Conservation (phyloP, 2,888 invertebrate genomes). For the Drosophila stalkeri region DNA sequence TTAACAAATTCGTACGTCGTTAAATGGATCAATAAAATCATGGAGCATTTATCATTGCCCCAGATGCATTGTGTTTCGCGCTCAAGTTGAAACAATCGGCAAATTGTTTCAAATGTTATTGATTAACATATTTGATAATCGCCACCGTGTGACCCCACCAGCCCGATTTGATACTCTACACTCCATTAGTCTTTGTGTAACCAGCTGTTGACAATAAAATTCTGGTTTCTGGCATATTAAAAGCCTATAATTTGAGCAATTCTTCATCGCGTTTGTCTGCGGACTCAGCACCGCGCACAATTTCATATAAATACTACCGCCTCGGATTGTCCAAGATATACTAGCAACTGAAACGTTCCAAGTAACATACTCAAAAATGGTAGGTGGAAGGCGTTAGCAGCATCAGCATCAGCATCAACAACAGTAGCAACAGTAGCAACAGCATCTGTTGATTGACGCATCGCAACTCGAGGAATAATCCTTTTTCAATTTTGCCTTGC, state of each 20-base stretch:
- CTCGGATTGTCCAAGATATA: slow-evolving; percentile 43
- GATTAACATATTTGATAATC: slow-evolving; percentile 2
- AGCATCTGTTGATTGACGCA: not conserved
- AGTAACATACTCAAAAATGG: slow-evolving; percentile 70
- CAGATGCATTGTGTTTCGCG: not conserved
- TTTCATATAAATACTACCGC: slow-evolving; percentile 67
- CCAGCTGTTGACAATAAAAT: slow-evolving; percentile 63
- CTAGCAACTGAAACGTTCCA: slow-evolving; percentile 51
- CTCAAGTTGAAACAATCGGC: slow-evolving; percentile 2
- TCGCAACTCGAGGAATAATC: slow-evolving; percentile 17
- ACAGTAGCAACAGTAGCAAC: not conserved
- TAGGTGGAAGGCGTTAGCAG: slow-evolving; percentile 36
- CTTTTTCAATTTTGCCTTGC: slow-evolving; percentile 22
- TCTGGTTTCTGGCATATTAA: slow-evolving; percentile 79
- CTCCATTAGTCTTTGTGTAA: slow-evolving; percentile 51
- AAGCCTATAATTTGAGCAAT: slow-evolving; percentile 68
- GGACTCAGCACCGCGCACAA: not conserved
- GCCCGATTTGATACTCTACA: slow-evolving; percentile 45
- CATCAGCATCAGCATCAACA: not conserved
- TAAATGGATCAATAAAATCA: not conserved
- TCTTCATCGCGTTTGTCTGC: slow-evolving; percentile 47
- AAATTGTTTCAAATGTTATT: not conserved
- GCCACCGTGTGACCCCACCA: slow-evolving; percentile 1
- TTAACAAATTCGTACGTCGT: not conserved
- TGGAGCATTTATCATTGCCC: not conserved